Evolutionary conservation across 35 echinoderm and acorn worm genomes (phyloP).

Genomic region (Chiridota heheva): DNA sequence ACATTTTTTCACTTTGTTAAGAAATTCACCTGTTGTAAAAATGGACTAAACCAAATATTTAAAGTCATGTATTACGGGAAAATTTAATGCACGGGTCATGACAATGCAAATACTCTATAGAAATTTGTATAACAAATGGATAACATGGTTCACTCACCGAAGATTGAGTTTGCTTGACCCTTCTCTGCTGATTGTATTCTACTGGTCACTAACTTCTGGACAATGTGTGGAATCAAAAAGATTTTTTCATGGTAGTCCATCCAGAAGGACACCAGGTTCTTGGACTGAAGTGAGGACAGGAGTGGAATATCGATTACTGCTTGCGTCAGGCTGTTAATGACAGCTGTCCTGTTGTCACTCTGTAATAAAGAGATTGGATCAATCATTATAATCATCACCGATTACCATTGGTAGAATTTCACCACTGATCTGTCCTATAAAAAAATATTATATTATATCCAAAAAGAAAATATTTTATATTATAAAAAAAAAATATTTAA

Average conservation of each 20-base stretch:
- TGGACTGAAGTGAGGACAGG: constrained; percentile 66
- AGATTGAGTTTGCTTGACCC: too few species aligned
- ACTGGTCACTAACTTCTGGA: constrained; percentile 26
- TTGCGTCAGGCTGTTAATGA: constrained; percentile 51
- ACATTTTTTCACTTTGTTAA: too few species aligned
- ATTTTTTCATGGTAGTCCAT: constrained; percentile 68
- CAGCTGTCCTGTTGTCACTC: constrained; percentile 76
- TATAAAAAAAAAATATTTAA: too few species aligned
- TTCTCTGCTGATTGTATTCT: constrained; percentile 47
- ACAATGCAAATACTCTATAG: too few species aligned
- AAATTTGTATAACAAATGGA: background rate
- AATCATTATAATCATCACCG: too few species aligned
- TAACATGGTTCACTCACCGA: background rate
- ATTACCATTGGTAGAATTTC: too few species aligned
- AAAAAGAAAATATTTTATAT: too few species aligned
- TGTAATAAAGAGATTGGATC: constrained; percentile 37
- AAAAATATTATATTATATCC: too few species aligned
- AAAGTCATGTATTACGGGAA: background rate
- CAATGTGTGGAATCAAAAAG: constrained; percentile 58
- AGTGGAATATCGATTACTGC: constrained; percentile 57
- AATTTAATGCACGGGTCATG: too few species aligned
- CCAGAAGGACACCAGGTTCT: constrained; percentile 85
- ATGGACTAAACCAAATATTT: too few species aligned
- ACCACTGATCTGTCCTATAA: too few species aligned
- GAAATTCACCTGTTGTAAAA: too few species aligned